Evolutionary conservation across 2,113 vertebrate species (phyloP).

Genomic region (Cariama cristata): DNA sequence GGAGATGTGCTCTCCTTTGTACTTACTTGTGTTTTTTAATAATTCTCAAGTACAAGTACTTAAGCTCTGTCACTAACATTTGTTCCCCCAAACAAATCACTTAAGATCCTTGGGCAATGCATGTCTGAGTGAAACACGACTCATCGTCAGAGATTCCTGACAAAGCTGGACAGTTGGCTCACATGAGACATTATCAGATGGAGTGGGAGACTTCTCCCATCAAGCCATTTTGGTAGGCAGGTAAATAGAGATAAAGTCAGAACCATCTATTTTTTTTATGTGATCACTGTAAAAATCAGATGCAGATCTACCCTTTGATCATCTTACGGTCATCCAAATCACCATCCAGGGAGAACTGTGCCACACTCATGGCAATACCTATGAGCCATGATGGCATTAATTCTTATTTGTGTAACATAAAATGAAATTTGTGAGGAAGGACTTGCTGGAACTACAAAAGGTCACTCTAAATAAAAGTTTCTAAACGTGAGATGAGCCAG

Average conservation of each 20-base stretch:
- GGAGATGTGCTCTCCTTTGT: neutral
- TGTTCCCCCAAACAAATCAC: neutral
- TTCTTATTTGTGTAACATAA: neutral
- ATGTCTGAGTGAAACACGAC: neutral
- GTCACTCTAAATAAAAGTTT: neutral
- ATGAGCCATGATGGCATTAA: neutral
- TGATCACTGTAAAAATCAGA: neutral
- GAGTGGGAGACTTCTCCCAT: neutral
- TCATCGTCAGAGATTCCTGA: neutral
- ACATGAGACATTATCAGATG: neutral
- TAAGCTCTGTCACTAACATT: neutral
- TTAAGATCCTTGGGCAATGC: neutral
- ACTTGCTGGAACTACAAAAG: neutral
- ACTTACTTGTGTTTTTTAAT: neutral
- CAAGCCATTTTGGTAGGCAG: neutral
- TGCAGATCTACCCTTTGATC: neutral
- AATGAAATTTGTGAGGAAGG: neutral
- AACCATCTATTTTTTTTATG: neutral
- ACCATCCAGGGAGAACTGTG: neutral
- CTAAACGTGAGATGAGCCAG: neutral
- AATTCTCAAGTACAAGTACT: neutral
- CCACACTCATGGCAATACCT: neutral
- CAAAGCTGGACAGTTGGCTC: neutral
- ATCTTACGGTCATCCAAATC: neutral
- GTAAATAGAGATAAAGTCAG: neutral